Conservation (phyloP, 2,888 invertebrate species). For the Himalopsyche tibetana region DNA sequence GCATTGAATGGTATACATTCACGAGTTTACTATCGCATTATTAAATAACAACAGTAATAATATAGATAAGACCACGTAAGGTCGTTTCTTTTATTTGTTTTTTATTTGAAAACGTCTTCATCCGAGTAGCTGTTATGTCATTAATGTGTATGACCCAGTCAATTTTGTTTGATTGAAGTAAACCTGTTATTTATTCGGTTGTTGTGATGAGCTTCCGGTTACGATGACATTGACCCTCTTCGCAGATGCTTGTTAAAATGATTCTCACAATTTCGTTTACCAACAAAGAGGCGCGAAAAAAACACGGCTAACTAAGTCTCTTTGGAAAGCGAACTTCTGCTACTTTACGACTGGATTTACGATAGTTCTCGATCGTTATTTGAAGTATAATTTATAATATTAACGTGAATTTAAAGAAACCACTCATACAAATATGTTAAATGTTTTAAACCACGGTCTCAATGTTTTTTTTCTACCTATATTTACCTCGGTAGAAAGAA, state of each 20-base stretch:
- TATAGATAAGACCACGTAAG: neutral
- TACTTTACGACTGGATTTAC: neutral
- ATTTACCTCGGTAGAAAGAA: too few relatives aligned
- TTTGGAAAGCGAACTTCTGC: neutral
- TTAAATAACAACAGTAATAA: neutral
- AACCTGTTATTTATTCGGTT: slow-evolving; percentile 19
- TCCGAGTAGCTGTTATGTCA: neutral
- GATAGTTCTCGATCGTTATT: too few relatives aligned
- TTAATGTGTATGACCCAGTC: slow-evolving; percentile 26
- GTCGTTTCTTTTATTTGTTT: neutral
- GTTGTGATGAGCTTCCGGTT: slow-evolving; percentile 2
- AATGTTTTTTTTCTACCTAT: too few relatives aligned
- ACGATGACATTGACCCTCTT: slow-evolving; percentile 9
- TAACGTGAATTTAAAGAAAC: too few relatives aligned
- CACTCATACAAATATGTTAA: too few relatives aligned
- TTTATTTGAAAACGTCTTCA: slow-evolving; percentile 14
- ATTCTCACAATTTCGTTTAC: neutral
- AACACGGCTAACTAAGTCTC: neutral
- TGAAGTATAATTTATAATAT: too few relatives aligned
- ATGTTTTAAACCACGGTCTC: too few relatives aligned
- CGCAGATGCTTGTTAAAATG: slow-evolving; percentile 4
- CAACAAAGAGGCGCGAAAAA: neutral
- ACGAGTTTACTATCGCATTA: too few relatives aligned
- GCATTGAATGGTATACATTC: too few relatives aligned
- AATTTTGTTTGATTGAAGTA: slow-evolving; percentile 26